Evolutionary conservation across 1,140 invertebrate species (phyloP).

Genomic region (Cyclargus thomasi): DNA sequence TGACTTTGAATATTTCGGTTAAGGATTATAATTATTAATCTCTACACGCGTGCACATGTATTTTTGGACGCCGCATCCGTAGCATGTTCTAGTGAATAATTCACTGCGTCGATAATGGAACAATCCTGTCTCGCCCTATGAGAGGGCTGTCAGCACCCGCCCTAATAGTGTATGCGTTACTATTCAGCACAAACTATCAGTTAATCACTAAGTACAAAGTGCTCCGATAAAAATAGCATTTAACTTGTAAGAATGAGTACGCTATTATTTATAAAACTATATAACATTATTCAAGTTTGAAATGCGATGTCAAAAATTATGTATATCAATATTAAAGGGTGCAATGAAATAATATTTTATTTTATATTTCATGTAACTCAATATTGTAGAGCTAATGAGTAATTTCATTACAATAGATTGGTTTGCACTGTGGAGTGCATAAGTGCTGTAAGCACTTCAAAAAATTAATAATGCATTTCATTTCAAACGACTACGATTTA

Average conservation of each 20-base stretch:
- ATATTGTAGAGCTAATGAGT: too few relatives aligned
- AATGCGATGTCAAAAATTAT: too few relatives aligned
- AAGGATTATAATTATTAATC: constrained; percentile 11
- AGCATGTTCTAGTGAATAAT: constrained; percentile 54
- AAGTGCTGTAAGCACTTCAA: too few relatives aligned
- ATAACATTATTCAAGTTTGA: too few relatives aligned
- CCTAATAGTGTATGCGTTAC: constrained; percentile 50
- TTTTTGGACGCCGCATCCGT: constrained; percentile 37
- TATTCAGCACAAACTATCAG: constrained; percentile 46
- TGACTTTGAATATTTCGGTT: constrained; percentile 1
- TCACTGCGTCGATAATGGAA: constrained; percentile 63
- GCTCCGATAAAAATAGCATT: not conserved
- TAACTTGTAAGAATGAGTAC: not conserved
- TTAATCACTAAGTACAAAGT: not conserved
- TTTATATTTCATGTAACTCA: too few relatives aligned
- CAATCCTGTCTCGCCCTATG: constrained; percentile 57
- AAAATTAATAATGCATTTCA: too few relatives aligned
- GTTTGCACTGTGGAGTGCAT: too few relatives aligned
- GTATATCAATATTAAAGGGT: too few relatives aligned
- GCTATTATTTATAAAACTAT: too few relatives aligned
- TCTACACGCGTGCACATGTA: constrained; percentile 11
- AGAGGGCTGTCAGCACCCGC: constrained; percentile 60
- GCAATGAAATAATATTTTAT: too few relatives aligned
- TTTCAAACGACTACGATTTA: too few relatives aligned
- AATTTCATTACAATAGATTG: too few relatives aligned